phyloP scores from a whole-genome alignment of 2,113 vertebrate species.

The Chloropsis hardwickii region DNA sequence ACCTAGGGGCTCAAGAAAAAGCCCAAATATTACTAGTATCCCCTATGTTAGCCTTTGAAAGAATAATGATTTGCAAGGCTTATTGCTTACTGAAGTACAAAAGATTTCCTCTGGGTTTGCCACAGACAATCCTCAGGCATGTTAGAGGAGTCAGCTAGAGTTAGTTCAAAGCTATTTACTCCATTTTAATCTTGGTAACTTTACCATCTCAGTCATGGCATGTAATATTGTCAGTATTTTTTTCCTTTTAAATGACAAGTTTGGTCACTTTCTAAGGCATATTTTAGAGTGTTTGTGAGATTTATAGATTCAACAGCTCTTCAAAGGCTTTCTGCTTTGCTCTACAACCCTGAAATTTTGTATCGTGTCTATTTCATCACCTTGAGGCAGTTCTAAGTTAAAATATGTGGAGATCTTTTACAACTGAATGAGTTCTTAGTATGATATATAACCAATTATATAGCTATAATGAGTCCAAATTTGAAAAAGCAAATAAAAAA shows the following conservation, averaged over 20 bases:
- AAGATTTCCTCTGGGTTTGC: constrained; percentile 74
- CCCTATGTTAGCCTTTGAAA: constrained; percentile 55
- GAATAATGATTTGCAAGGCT: constrained; percentile 70
- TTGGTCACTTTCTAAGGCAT: constrained; percentile 55
- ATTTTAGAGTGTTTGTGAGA: constrained; percentile 37
- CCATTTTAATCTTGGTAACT: constrained; percentile 70
- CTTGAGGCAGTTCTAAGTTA: constrained; percentile 67
- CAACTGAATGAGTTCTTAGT: constrained; percentile 61
- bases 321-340: constrained; percentile 36
- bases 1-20: not conserved
- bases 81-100: constrained; percentile 74
- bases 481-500: constrained; percentile 69
- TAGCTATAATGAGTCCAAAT: constrained; percentile 59
- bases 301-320: constrained; percentile 55
- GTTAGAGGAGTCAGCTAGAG: constrained; percentile 71
- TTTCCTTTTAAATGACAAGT: constrained; percentile 26
- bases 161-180: constrained; percentile 78
- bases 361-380: constrained; percentile 59
- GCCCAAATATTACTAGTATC: constrained; percentile 11
- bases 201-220: constrained; percentile 46
- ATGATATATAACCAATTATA: constrained; percentile 67
- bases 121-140: constrained; percentile 71
- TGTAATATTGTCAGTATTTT: not conserved
- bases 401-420: constrained; percentile 39
- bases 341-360: constrained; percentile 51